phyloP scores from a whole-genome alignment of 1,140 invertebrate genomes.

The Eumeta japonica region DNA sequence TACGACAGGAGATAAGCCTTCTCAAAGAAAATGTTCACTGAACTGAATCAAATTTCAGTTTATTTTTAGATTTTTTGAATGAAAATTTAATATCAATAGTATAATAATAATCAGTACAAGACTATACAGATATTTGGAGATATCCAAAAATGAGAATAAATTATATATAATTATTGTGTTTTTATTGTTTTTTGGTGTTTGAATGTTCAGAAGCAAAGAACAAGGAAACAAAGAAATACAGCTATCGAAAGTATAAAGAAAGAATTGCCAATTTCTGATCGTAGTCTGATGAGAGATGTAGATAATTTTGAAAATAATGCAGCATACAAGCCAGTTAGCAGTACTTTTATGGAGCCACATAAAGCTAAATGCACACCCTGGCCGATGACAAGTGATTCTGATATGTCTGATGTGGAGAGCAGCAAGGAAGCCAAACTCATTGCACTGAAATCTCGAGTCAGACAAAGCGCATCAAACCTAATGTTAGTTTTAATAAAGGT shows the following conservation, averaged over 20 bases:
- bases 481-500: conserved; percentile 49
- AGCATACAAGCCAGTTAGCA: conserved; percentile 37
- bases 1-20: too few relatives aligned
- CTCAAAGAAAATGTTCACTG: too few relatives aligned
- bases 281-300: conserved; percentile 40
- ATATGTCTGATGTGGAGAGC: conserved; percentile 50
- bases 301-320: conserved; percentile 40
- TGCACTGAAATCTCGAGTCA: conserved; percentile 42
- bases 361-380: conserved; percentile 22
- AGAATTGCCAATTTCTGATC: conserved; percentile 45
- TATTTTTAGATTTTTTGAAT: too few relatives aligned
- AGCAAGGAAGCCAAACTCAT: conserved; percentile 41
- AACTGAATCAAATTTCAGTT: too few relatives aligned
- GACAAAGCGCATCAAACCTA: conserved; percentile 49
- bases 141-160: too few relatives aligned
- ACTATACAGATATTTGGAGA: too few relatives aligned
- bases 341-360: conserved; percentile 33
- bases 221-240: conserved; percentile 44
- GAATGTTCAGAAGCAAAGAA: conserved; percentile 43
- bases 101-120: too few relatives aligned
- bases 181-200: conserved; percentile 2
- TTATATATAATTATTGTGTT: background rate
- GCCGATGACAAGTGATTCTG: conserved; percentile 49
- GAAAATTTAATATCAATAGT: too few relatives aligned
- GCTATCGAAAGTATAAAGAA: conserved; percentile 47